Evolutionary conservation across 2,888 invertebrate genomes (phyloP), one percentile per base, ranked within the genome.

Genomic region (Drosophila infuscata): DNA sequence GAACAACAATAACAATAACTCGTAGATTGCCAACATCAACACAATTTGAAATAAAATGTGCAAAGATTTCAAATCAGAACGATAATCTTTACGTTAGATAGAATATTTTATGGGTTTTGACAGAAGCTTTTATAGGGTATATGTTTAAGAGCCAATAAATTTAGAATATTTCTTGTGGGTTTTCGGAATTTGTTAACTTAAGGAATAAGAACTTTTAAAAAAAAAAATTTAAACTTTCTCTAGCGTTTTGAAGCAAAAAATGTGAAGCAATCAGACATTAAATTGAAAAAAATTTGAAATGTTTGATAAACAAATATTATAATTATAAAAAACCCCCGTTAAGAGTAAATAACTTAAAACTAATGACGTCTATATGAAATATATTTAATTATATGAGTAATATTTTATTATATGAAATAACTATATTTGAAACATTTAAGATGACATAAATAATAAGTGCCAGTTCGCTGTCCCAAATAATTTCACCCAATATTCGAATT

Each of bases 41-140:
- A 79, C 77, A 66, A 76, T 80, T 79, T 79, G 36, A 76, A 84
- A 70, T 68, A 51, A 70, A 65, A 63, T 72, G 85, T 68, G 73
- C 74, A 36, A 29, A 71, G 53, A 70, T 74, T 62, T 76, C 20
- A 78, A 76, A 76, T 68, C 70, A 36, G 61, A 73, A 62, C 46
- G 69, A 72, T 70, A 73, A 78, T 74, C 61, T 66, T 53, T 25
- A 1, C 30, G 49, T 36, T 68, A 36, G 43, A 68, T 32, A n/a
- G 49, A 58, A 67, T 54, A 70, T 83, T 79, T 83, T 70, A 73
- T 73, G 60, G 62, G 65, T 63, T 80, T 79, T 82, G 76, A 61
- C 75, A 83, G 46, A 64, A 60, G 52, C 52, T 54, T 72, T 61
- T 62, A 33, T 57, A 53, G 52, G 35, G 20, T 46, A 57, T 48